Conservation (phyloP, 2,888 invertebrate genomes). For the Geophilus truncorum region DNA sequence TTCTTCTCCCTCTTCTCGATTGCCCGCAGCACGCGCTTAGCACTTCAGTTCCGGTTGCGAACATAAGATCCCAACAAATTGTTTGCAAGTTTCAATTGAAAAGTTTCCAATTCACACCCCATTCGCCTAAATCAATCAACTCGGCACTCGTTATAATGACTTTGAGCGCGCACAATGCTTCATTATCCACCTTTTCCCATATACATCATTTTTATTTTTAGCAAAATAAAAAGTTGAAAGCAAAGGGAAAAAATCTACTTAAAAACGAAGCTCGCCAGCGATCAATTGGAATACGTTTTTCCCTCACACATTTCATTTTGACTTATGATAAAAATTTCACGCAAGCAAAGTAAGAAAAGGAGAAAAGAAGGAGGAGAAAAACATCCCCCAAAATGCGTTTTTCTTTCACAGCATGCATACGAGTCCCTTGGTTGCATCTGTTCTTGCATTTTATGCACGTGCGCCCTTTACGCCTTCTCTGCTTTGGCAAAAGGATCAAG, state of each 20-base stretch:
- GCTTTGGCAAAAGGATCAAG: conserved; percentile 10
- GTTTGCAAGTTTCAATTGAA: conserved; percentile 17
- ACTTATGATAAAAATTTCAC: not conserved
- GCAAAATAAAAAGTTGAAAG: not conserved
- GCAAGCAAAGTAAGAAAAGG: not conserved
- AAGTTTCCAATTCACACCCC: conserved; percentile 6
- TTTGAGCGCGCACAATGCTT: too few species aligned
- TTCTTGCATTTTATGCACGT: conserved; percentile 17
- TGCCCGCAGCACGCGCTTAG: conserved; percentile 13
- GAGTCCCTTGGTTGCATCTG: conserved; percentile 6
- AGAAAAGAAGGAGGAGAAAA: not conserved
- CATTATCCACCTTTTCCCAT: not conserved
- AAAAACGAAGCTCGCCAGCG: not conserved
- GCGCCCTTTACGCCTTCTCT: conserved; percentile 10
- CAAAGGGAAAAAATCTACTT: not conserved
- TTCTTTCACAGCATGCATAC: not conserved
- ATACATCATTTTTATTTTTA: not conserved
- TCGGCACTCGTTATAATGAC: not conserved
- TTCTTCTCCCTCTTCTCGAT: not conserved
- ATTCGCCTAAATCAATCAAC: conserved; percentile 6
- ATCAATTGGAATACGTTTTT: not conserved
- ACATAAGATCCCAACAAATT: conserved; percentile 11
- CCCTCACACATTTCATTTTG: not conserved
- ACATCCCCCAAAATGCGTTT: not conserved
- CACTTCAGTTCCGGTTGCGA: conserved; percentile 9